phyloP scores from a whole-genome alignment of 2,888 invertebrate species.

The Chamaedrilus cognettii region DNA sequence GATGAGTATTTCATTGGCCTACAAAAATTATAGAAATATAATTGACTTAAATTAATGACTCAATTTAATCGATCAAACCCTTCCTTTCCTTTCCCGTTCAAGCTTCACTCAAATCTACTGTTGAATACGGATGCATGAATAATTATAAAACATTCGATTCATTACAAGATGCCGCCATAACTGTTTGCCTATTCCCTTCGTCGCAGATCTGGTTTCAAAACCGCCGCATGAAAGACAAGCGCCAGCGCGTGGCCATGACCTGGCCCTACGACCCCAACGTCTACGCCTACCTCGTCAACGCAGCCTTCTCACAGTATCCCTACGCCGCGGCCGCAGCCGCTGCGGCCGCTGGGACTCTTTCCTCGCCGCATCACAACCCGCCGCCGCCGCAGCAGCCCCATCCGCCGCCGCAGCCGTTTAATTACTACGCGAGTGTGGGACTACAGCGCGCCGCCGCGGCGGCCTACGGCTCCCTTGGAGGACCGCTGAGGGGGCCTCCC shows the following conservation, averaged over 20 bases:
- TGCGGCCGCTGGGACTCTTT: background rate
- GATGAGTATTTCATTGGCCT: too few species aligned
- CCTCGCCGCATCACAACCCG: slow-evolving; percentile 2
- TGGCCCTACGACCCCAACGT: slow-evolving; percentile 96
- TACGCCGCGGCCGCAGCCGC: slow-evolving; percentile 52
- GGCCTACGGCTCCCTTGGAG: slow-evolving; percentile 27
- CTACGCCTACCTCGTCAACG: slow-evolving; percentile 83
- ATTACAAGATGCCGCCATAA: too few species aligned
- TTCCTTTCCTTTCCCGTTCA: too few species aligned
- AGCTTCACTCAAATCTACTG: too few species aligned
- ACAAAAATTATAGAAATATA: too few species aligned
- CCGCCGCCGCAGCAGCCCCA: slow-evolving; percentile 9
- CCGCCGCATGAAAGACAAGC: slow-evolving; percentile 95
- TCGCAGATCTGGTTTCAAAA: slow-evolving; percentile 93
- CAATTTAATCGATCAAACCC: too few species aligned
- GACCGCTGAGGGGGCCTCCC: slow-evolving; percentile 10
- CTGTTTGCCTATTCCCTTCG: too few species aligned
- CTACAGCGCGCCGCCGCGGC: slow-evolving; percentile 39
- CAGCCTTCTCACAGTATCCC: slow-evolving; percentile 65
- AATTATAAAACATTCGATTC: too few species aligned
- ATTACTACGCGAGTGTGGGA: slow-evolving; percentile 46
- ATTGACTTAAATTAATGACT: too few species aligned
- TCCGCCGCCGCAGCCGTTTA: slow-evolving; percentile 29
- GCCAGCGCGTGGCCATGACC: slow-evolving; percentile 89
- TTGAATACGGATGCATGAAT: too few species aligned